Base-by-base conservation (phyloP, 2,888 invertebrate genomes). In the Hybos culiciformis region DNA sequence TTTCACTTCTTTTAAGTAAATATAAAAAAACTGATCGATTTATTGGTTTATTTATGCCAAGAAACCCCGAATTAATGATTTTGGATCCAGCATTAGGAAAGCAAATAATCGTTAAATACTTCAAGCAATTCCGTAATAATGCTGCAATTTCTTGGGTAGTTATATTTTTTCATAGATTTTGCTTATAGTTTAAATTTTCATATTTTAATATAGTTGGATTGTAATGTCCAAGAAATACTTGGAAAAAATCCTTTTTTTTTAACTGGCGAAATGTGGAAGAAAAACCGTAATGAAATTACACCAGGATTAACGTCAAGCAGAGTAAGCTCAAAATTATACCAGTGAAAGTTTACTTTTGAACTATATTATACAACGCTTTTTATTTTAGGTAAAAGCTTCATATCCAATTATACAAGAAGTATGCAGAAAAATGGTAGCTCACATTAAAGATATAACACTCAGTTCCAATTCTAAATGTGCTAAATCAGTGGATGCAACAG, bases 261-360 rank as follows among this genome's bases (percentile, higher is more conserved):
- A 18, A 63, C 59, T 9, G 70, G 70, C 2, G 59, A 66, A 11
- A 54, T 63, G 47, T 72, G 75, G 74, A 70, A 45, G 56, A 60
- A 2, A 54, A 67, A 2, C 60, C 74, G n/a, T 7, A 54, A 60
- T 2, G 68, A 69, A 48, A 49, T 74, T 15, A 68, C 71, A 0
- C 69, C 72, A 0, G 68, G 68, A 2, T 64, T 75, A 23, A 71
- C 73, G 1, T 56, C 61, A 11, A 66, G 63, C 31, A n/a, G n/a
- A n/a, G n/a, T 70, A 71, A 46, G 69, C 70, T n/a, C n/a, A n/a
- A 29, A 29, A 29, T n/a, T 29, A n/a, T n/a, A n/a, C n/a, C n/a
- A n/a, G n/a, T n/a, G n/a, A n/a, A n/a, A n/a, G n/a, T n/a, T n/a
- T n/a, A n/a, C n/a, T n/a, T n/a, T n/a, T n/a, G n/a, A n/a, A n/a